These are phyloP conservation scores for Mustelus asterias DNA, from an alignment of 2,113 vertebrate genomes.

Conservation along the genomic window DNA sequence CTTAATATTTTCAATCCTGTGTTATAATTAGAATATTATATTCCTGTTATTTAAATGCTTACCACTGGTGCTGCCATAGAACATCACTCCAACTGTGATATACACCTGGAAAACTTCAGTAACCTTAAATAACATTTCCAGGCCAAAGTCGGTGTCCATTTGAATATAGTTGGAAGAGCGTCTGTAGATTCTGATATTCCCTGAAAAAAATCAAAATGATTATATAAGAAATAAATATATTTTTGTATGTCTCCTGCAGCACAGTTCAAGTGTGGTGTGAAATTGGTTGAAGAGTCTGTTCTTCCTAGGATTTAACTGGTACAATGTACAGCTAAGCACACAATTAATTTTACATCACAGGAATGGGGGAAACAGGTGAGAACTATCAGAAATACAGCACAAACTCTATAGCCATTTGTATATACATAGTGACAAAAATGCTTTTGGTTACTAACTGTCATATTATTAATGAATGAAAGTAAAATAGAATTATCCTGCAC, in stretches of 20 bases:
- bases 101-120: slow-evolving; percentile 56
- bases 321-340: not conserved
- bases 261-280: not conserved
- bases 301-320: not conserved
- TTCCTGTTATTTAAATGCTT: slow-evolving; percentile 41
- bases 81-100: slow-evolving; percentile 52
- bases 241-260: no score
- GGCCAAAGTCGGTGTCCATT: slow-evolving; percentile 56
- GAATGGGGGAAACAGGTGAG: not conserved
- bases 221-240: not conserved
- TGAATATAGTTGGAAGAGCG: slow-evolving; percentile 61
- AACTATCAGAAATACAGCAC: not conserved
- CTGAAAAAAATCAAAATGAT: slow-evolving; percentile 45
- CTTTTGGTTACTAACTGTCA: not conserved
- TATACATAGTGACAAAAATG: not conserved
- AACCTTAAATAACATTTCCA: slow-evolving; percentile 56
- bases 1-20: not conserved
- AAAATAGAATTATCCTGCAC: not conserved
- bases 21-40: not conserved
- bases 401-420: not conserved
- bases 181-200: slow-evolving; percentile 58
- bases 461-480: not conserved
- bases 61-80: slow-evolving; percentile 59
- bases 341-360: not conserved
- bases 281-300: not conserved